Conservation (phyloP, 2,113 vertebrate species). For the Tachysurus fulvidraco region DNA sequence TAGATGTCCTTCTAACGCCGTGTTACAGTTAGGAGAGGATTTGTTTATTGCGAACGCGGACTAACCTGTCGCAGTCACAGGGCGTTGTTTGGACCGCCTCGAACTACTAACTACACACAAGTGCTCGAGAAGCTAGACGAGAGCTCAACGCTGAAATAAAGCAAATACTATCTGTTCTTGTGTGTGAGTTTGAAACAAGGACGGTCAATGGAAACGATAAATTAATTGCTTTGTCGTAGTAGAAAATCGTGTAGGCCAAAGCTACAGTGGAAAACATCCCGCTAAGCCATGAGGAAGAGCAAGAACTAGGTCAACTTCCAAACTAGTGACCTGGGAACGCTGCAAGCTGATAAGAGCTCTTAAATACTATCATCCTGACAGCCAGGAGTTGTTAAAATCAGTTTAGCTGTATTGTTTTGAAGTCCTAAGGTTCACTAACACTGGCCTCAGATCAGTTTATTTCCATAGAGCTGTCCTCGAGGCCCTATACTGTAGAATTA, state of each 20-base stretch:
- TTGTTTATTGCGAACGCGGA: slow-evolving; percentile 14
- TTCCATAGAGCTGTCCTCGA: not conserved
- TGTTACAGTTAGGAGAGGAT: not conserved
- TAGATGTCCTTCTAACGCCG: not conserved
- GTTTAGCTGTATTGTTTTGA: not conserved
- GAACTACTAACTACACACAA: slow-evolving; percentile 3
- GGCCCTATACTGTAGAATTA: no score
- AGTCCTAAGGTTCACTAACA: not conserved
- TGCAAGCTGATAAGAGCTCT: not conserved
- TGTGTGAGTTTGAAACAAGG: not conserved
- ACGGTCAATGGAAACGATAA: not conserved
- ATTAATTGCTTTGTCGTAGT: not conserved
- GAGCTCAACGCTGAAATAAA: not conserved
- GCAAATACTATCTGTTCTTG: not conserved
- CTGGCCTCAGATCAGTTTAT: not conserved
- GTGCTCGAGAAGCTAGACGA: not conserved
- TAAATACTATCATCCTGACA: not conserved
- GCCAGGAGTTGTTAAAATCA: not conserved
- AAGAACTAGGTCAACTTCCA: not conserved
- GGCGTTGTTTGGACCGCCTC: slow-evolving; percentile 41
- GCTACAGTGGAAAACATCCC: not conserved
- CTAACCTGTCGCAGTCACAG: slow-evolving; percentile 38
- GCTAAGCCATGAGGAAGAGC: not conserved
- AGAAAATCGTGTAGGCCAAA: not conserved
- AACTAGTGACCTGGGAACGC: not conserved